These are phyloP conservation scores for Micrastur ruficollis DNA, from an alignment of 2,797 vertebrate species.

Conservation along the genomic window DNA sequence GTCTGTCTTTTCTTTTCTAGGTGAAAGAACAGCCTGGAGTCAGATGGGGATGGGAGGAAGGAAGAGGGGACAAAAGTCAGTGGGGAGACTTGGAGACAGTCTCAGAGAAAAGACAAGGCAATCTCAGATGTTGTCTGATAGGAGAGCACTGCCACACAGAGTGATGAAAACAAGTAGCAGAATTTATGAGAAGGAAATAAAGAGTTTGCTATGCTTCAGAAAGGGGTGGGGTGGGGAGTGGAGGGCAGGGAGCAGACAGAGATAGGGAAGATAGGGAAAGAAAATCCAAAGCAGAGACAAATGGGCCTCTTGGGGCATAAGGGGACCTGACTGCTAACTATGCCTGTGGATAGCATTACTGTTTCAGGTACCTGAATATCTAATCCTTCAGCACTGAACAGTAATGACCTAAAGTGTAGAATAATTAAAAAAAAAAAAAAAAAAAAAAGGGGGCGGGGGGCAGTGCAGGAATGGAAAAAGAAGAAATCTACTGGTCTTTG, in stretches of 20 bases:
- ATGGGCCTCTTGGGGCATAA: background rate
- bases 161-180: background rate
- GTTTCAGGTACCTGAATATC: background rate
- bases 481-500: background rate
- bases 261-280: rapidly evolving
- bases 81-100: background rate
- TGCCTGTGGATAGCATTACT: background rate
- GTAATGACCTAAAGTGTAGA: background rate
- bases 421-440: background rate
- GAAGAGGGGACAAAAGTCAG: background rate
- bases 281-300: background rate
- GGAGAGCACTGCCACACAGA: background rate
- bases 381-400: background rate
- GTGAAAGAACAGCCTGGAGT: background rate
- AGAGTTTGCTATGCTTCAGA: background rate
- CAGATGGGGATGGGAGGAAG: background rate
- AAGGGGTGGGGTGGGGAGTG: rapidly evolving
- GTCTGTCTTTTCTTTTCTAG: background rate
- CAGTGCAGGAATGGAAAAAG: background rate
- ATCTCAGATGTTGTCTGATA: background rate
- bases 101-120: background rate
- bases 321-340: background rate
- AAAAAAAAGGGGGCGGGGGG: background rate
- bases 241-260: rapidly evolving
- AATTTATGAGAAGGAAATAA: background rate